Conservation (phyloP, 1,140 invertebrate genomes). For the Propsilocerus akamusi region DNA sequence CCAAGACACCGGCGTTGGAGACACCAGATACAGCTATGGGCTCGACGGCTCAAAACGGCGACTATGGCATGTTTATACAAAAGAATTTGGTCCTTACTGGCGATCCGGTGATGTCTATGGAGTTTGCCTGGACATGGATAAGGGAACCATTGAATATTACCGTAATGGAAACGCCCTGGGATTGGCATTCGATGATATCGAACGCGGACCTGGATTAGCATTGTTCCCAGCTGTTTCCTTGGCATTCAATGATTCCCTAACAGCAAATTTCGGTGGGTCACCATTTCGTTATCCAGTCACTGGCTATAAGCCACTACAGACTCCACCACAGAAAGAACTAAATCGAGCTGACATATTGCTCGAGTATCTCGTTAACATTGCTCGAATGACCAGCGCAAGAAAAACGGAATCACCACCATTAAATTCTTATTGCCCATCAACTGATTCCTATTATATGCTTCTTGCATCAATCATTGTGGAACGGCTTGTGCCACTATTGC, state of each 20-base stretch:
- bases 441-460: conserved; percentile 26
- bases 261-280: conserved; percentile 60
- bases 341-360: conserved; percentile 33
- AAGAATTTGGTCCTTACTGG: conserved; percentile 64
- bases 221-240: conserved; percentile 65
- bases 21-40: conserved; percentile 58
- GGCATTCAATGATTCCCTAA: conserved; percentile 51
- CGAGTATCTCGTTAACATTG: conserved; percentile 34
- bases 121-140: conserved; percentile 56
- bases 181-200: conserved; percentile 49
- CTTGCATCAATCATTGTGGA: conserved; percentile 31
- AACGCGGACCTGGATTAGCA: conserved; percentile 46
- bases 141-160: conserved; percentile 37
- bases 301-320: conserved; percentile 46
- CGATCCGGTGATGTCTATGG: conserved; percentile 65
- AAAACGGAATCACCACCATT: conserved; percentile 6
- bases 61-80: conserved; percentile 63
- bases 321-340: conserved; percentile 31
- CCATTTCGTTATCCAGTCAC: conserved; percentile 50
- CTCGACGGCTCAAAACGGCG: conserved; percentile 65
- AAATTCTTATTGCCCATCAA: conserved; percentile 20
- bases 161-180: conserved; percentile 61
- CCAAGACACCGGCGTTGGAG: conserved; percentile 65
- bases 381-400: conserved; percentile 23
- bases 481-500: conserved; percentile 32